A percentile compares a stretch with the other conserved stretches of the same genome.
These are phyloP conservation scores for Siniperca undulata DNA, from an alignment of 2,797 vertebrate species.

Conservation along the genomic window DNA sequence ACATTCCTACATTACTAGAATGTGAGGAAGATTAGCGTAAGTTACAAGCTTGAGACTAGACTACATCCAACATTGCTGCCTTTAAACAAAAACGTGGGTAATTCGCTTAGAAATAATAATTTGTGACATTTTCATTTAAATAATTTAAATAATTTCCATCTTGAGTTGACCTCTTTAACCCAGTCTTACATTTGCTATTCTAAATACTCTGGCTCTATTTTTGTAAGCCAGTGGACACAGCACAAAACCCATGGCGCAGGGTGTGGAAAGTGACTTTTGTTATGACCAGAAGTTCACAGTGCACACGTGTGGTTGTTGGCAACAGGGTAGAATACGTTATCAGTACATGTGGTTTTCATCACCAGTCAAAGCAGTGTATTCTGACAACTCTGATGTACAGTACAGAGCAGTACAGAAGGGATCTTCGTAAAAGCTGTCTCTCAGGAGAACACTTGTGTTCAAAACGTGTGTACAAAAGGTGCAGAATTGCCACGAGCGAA, in stretches of 20 bases:
- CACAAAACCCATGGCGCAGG: neutral
- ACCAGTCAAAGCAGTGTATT: slow-evolving; percentile 23
- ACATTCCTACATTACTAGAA: neutral
- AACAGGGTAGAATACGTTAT: slow-evolving; percentile 15
- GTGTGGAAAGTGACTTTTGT: slow-evolving; percentile 7
- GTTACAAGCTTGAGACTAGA: neutral
- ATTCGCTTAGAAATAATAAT: slow-evolving; percentile 14
- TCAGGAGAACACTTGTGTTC: slow-evolving; percentile 24
- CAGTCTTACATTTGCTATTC: slow-evolving; percentile 17
- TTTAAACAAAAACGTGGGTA: slow-evolving; percentile 10
- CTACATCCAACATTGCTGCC: neutral
- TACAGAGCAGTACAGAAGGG: slow-evolving; percentile 10
- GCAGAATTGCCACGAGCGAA: slow-evolving; percentile 40
- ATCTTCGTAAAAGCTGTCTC: slow-evolving; percentile 19
- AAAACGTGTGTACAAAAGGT: slow-evolving; percentile 52
- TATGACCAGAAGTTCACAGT: slow-evolving; percentile 6
- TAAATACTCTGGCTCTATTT: neutral
- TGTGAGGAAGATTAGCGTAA: neutral
- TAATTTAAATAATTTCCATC: slow-evolving; percentile 5
- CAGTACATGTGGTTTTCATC: slow-evolving; percentile 33
- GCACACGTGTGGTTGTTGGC: neutral
- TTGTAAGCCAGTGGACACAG: neutral
- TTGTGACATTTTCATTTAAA: slow-evolving; percentile 42
- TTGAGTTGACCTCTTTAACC: slow-evolving; percentile 11
- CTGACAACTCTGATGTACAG: slow-evolving; percentile 17